Evolutionary conservation across 1,140 invertebrate species (phyloP).

Genomic region (Ceratina calcarata): DNA sequence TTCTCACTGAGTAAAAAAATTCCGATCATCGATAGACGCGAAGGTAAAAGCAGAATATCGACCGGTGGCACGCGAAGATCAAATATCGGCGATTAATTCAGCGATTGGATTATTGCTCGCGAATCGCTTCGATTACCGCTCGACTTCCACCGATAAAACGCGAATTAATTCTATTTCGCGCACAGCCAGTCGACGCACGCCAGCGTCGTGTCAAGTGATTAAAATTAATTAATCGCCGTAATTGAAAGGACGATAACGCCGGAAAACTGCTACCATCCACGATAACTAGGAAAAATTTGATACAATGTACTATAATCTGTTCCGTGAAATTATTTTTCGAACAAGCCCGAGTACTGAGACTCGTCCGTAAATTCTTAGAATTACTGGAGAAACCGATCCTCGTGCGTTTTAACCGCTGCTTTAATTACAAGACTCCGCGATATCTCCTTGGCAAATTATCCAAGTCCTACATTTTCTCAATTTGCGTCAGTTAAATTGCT

Average conservation of each 20-base stretch:
- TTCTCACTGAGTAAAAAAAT: neutral
- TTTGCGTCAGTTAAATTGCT: neutral
- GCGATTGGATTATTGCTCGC: slow-evolving; percentile 9
- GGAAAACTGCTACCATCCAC: neutral
- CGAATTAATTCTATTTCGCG: slow-evolving; percentile 28
- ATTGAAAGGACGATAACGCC: slow-evolving; percentile 18
- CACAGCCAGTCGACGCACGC: neutral
- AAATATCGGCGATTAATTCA: slow-evolving; percentile 18
- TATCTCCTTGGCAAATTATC: neutral
- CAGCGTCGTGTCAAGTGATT: slow-evolving; percentile 13
- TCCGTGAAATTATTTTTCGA: neutral
- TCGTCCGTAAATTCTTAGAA: slow-evolving; percentile 4
- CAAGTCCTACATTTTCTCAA: neutral
- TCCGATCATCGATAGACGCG: neutral
- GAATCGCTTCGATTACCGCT: slow-evolving; percentile 25
- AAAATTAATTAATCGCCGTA: slow-evolving; percentile 19
- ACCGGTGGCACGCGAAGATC: neutral
- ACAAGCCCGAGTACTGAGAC: too few species aligned
- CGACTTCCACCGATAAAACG: slow-evolving; percentile 13
- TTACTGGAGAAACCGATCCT: neutral
- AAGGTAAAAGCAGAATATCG: neutral
- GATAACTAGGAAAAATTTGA: neutral
- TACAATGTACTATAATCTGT: too few species aligned
- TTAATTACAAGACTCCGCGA: slow-evolving; percentile 26
- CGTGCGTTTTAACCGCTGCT: slow-evolving; percentile 2